phyloP scores from a whole-genome alignment of 2,797 vertebrate species.

The Chelon auratus region DNA sequence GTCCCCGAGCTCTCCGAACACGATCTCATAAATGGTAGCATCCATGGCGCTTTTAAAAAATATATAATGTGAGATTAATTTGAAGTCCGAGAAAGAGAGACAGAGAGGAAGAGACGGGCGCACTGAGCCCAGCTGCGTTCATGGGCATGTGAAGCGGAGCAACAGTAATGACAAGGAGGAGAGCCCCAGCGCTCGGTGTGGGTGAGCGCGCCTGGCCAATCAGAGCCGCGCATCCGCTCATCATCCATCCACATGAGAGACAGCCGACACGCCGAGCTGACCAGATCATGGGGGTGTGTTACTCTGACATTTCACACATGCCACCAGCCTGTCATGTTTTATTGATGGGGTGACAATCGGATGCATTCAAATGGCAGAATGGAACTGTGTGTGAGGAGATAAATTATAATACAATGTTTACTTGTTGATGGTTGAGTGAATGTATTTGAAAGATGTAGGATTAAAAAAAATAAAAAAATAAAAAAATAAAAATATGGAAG shows the following conservation, averaged over 20 bases:
- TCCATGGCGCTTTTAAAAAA: slow-evolving; percentile 76
- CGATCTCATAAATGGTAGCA: slow-evolving; percentile 83
- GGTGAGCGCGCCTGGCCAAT: slow-evolving; percentile 61
- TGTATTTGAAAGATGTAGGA: too few relatives aligned
- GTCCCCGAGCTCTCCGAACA: slow-evolving; percentile 90
- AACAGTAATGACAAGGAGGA: slow-evolving; percentile 45
- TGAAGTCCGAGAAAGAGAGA: slow-evolving; percentile 29
- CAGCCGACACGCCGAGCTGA: slow-evolving; percentile 11
- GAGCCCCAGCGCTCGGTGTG: slow-evolving; percentile 43
- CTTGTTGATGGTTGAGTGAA: slow-evolving; percentile 4
- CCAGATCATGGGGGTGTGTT: slow-evolving; percentile 14
- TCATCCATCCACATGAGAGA: slow-evolving; percentile 32
- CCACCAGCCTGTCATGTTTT: slow-evolving; percentile 24
- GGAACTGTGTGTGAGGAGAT: neutral
- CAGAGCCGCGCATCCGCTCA: slow-evolving; percentile 32
- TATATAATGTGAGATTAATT: neutral
- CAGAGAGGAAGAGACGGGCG: slow-evolving; percentile 11
- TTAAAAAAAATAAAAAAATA: too few relatives aligned
- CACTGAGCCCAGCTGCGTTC: slow-evolving; percentile 48
- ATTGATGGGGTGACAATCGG: neutral
- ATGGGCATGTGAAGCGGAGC: slow-evolving; percentile 55
- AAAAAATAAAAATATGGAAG: too few relatives aligned
- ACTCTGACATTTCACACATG: slow-evolving; percentile 58
- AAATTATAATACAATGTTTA: neutral
- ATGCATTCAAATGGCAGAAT: neutral